These are phyloP conservation scores for Spea hammondii DNA, from an alignment of 2,797 vertebrate species.

Conservation along the genomic window DNA sequence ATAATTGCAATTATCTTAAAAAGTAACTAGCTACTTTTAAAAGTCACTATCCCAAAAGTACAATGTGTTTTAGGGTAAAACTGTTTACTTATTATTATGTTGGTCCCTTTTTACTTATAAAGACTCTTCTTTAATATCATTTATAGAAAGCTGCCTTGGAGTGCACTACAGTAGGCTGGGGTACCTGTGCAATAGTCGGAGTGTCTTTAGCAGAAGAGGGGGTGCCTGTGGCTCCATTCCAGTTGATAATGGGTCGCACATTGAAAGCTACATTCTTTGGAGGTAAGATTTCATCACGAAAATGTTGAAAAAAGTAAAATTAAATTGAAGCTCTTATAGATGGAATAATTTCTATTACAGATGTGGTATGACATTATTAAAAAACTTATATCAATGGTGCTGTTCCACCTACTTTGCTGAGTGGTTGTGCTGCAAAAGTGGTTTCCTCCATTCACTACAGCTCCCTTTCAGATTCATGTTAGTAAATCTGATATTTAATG, in stretches of 20 bases:
- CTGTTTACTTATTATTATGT: background rate
- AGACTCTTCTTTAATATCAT: background rate
- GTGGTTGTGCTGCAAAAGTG: no score
- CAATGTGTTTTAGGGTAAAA: background rate
- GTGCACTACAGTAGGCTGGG: constrained; percentile 69
- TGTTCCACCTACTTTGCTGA: no score
- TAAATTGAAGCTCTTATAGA: no score
- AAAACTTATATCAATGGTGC: no score
- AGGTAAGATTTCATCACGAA: constrained; percentile 58
- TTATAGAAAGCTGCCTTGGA: constrained; percentile 70
- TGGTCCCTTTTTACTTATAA: background rate
- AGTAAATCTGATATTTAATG: no score
- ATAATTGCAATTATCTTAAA: no score
- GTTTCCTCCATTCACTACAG: no score
- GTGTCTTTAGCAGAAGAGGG: constrained; percentile 62
- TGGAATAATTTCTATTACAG: no score
- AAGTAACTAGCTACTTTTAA: no score
- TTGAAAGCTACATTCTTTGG: constrained; percentile 75
- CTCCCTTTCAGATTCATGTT: no score
- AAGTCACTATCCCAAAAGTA: background rate
- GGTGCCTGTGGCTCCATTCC: constrained; percentile 62
- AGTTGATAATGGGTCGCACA: constrained; percentile 71
- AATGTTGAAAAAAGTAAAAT: no score
- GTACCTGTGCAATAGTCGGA: constrained; percentile 72
- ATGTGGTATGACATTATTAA: no score